Evolutionary conservation across 2,113 vertebrate genomes (phyloP).

Genomic region (Callionymus lyra): DNA sequence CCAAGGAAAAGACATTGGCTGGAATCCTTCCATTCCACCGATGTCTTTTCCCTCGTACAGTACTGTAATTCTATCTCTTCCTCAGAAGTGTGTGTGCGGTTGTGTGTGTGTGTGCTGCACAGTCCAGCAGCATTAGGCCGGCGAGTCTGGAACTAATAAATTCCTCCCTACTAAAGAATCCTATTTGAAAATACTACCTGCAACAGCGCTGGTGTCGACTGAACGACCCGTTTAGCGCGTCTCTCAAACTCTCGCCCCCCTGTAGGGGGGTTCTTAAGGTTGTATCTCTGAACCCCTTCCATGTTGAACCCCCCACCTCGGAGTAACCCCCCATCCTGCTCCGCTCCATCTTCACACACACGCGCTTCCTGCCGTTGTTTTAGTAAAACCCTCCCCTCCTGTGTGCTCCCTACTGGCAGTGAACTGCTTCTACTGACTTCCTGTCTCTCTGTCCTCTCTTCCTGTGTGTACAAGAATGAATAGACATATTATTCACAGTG

Average conservation of each 20-base stretch:
- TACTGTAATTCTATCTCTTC: conserved; percentile 55
- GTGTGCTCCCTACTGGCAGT: conserved; percentile 39
- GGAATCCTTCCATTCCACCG: conserved; percentile 49
- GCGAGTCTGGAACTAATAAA: conserved; percentile 63
- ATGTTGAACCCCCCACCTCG: conserved; percentile 13
- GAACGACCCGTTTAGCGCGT: conserved; percentile 11
- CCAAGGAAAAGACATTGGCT: conserved; percentile 48
- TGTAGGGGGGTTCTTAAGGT: no score
- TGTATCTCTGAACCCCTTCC: conserved; percentile 34
- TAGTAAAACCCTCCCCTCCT: conserved; percentile 31
- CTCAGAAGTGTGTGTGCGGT: conserved; percentile 8
- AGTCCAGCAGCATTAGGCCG: conserved; percentile 29
- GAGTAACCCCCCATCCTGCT: conserved; percentile 13
- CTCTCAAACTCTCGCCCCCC: no score
- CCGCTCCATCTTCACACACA: conserved; percentile 22
- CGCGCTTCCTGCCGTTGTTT: conserved; percentile 59
- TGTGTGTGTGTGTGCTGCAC: conserved; percentile 5
- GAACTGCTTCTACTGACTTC: conserved; percentile 44
- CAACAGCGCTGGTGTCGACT: conserved; percentile 23
- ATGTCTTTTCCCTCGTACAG: conserved; percentile 51
- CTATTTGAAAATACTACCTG: conserved; percentile 43
- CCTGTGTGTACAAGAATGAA: conserved; percentile 54
- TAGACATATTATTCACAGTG: conserved; percentile 54
- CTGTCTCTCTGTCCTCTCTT: conserved; percentile 49
- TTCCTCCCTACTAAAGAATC: conserved; percentile 50